Conservation (phyloP, 2,888 invertebrate genomes). For the Cosmia trapezina region DNA sequence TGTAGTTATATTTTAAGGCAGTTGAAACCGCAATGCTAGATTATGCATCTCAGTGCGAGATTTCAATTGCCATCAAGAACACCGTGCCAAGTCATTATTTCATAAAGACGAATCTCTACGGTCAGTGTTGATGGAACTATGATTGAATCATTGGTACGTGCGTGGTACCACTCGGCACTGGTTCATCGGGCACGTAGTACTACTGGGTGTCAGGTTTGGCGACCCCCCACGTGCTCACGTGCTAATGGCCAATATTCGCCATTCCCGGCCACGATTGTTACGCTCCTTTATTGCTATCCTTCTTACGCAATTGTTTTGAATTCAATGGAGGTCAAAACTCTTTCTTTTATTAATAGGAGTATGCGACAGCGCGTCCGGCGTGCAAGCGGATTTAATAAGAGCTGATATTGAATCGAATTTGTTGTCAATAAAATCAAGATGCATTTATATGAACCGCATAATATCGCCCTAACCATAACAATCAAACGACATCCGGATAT, state of each 20-base stretch:
- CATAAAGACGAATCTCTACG: constrained; percentile 42
- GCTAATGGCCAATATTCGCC: constrained; percentile 85
- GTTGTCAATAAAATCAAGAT: neutral
- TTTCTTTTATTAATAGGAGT: constrained; percentile 66
- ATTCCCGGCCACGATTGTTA: constrained; percentile 73
- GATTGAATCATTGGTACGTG: constrained; percentile 63
- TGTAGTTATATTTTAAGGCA: neutral
- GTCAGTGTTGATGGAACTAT: constrained; percentile 50
- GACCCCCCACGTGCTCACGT: constrained; percentile 86
- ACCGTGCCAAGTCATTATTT: constrained; percentile 48
- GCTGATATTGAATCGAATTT: neutral
- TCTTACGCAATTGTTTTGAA: constrained; percentile 78
- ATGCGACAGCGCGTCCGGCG: neutral
- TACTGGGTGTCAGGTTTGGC: constrained; percentile 72
- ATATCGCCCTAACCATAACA: neutral
- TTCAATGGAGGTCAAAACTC: constrained; percentile 76
- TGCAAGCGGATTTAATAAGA: neutral
- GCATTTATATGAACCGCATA: neutral
- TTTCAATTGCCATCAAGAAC: constrained; percentile 46
- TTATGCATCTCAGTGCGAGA: constrained; percentile 25
- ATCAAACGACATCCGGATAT: neutral
- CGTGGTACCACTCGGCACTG: constrained; percentile 63
- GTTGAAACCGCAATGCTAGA: constrained; percentile 4
- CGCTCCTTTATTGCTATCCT: constrained; percentile 72
- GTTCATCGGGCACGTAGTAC: constrained; percentile 65